Conservation (phyloP, 2,113 vertebrate species). For the Cygnus atratus region DNA sequence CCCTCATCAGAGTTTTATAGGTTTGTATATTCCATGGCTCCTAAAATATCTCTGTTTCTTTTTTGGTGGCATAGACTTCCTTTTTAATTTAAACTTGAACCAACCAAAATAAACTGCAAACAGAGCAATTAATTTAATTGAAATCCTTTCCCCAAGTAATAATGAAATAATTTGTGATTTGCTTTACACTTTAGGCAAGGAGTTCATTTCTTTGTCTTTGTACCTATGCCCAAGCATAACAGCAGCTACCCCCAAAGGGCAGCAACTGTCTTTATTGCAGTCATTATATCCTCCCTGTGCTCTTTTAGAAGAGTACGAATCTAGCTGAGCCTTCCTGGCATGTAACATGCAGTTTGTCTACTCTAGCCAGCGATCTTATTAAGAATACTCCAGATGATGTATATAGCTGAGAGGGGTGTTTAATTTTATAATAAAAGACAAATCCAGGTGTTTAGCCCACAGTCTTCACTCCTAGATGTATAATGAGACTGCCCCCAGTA, state of each 20-base stretch:
- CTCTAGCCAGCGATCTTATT: neutral
- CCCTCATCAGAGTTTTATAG: neutral
- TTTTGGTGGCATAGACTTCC: neutral
- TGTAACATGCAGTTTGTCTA: neutral
- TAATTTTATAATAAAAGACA: neutral
- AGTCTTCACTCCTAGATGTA: neutral
- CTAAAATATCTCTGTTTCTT: neutral
- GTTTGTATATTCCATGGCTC: neutral
- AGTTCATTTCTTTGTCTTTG: neutral
- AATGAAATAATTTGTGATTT: neutral
- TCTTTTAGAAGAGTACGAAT: neutral
- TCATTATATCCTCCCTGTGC: neutral
- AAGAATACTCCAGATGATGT: neutral
- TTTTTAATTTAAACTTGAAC: neutral
- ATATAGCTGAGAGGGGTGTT: neutral
- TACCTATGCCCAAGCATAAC: neutral
- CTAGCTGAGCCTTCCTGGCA: neutral
- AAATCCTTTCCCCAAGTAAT: neutral
- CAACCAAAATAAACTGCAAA: neutral
- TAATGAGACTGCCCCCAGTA: neutral
- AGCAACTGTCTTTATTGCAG: neutral
- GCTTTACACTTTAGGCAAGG: neutral
- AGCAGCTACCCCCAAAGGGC: neutral
- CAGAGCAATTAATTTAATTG: neutral
- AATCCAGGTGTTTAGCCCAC: accelerated